These are phyloP conservation scores for Diploptera punctata DNA, from an alignment of 2,888 invertebrate species.

Conservation along the genomic window DNA sequence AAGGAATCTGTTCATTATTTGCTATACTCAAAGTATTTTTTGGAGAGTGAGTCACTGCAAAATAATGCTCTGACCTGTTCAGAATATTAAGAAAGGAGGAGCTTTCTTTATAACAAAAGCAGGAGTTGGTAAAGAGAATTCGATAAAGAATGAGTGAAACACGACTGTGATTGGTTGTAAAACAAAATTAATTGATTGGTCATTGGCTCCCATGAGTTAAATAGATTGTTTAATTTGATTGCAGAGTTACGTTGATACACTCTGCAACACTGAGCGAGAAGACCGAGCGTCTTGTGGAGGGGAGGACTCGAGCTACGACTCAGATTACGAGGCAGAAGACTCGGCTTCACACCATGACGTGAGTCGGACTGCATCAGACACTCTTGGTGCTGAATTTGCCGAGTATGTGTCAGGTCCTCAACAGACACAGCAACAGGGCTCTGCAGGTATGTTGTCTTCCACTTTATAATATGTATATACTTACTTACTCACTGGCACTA, in stretches of 20 bases:
- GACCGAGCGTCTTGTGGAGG: slow-evolving; percentile 41
- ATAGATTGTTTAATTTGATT: slow-evolving; percentile 49
- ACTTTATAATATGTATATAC: too few relatives aligned
- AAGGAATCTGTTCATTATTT: too few relatives aligned
- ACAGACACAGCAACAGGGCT: background rate
- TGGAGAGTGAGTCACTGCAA: too few relatives aligned
- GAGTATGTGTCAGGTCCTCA: slow-evolving; percentile 72
- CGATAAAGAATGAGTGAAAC: too few relatives aligned
- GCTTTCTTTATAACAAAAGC: too few relatives aligned
- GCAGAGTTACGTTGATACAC: slow-evolving; percentile 78
- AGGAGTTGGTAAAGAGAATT: too few relatives aligned
- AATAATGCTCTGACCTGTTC: too few relatives aligned
- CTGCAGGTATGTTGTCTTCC: too few relatives aligned
- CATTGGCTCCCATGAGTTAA: background rate
- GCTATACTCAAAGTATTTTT: too few relatives aligned
- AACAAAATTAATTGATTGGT: background rate
- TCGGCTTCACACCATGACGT: slow-evolving; percentile 71
- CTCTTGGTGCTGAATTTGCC: slow-evolving; percentile 83
- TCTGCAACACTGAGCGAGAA: slow-evolving; percentile 60
- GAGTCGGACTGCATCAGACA: slow-evolving; percentile 83
- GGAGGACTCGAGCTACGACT: slow-evolving; percentile 88
- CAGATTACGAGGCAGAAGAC: slow-evolving; percentile 68
- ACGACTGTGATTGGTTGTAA: too few relatives aligned
- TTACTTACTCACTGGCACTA: too few relatives aligned
- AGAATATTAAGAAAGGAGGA: too few relatives aligned